These are phyloP conservation scores for Alloplasta piceator DNA, from an alignment of 2,888 invertebrate species.

Conservation along the genomic window DNA sequence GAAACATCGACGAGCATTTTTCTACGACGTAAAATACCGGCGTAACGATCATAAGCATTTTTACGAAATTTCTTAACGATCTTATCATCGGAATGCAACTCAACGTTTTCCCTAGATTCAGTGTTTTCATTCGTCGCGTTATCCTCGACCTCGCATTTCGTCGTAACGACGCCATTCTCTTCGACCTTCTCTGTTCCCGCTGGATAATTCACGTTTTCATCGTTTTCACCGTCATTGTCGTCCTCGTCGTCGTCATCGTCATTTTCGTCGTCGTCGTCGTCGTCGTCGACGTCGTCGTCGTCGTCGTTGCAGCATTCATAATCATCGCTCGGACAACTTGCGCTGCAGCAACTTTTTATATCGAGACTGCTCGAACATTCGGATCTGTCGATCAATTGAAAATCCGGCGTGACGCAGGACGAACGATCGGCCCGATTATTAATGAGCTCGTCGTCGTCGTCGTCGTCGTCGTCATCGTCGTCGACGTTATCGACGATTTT, in stretches of 20 bases:
- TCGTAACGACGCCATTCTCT: conserved; percentile 59
- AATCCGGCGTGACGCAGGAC: conserved; percentile 70
- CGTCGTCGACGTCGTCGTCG: conserved; percentile 44
- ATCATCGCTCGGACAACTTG: conserved; percentile 62
- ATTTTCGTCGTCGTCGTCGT: conserved; percentile 19
- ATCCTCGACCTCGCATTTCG: conserved; percentile 26
- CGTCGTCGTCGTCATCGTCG: neutral
- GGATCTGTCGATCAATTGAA: conserved; percentile 73
- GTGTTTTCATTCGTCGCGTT: conserved; percentile 41
- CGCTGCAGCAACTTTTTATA: conserved; percentile 66
- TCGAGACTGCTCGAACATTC: conserved; percentile 65
- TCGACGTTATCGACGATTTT: conserved; percentile 1
- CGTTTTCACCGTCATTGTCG: conserved; percentile 3
- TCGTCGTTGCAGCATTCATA: conserved; percentile 57
- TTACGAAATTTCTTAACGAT: conserved; percentile 53
- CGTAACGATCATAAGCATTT: conserved; percentile 57
- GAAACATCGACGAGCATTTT: conserved; percentile 70
- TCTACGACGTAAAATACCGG: conserved; percentile 46
- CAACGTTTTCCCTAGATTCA: conserved; percentile 52
- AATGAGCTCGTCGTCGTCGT: conserved; percentile 15
- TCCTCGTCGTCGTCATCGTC: conserved; percentile 23
- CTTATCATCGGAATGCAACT: conserved; percentile 71
- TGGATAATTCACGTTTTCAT: conserved; percentile 1
- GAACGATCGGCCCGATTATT: conserved; percentile 40
- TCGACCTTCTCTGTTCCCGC: neutral